A percentile compares a stretch with the other conserved stretches of the same genome.
Evolutionary conservation across 2,797 vertebrate species (phyloP).

Genomic region (Sebastes elongatus): DNA sequence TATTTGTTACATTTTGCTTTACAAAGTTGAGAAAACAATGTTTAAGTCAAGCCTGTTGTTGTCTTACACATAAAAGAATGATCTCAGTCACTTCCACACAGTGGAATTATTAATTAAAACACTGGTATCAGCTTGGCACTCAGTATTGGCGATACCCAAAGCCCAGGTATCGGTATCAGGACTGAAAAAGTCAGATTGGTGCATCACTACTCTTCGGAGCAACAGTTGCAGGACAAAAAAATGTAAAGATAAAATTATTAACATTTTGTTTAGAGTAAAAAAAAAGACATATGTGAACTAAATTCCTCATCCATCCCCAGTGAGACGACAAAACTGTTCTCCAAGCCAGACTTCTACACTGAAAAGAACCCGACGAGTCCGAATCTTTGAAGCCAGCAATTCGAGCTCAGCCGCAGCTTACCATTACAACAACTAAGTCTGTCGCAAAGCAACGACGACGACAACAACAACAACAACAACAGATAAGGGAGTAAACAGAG

Average conservation of each 20-base stretch:
- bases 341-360: background rate
- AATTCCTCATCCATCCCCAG: background rate
- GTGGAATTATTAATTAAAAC: too few relatives aligned
- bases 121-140: too few relatives aligned
- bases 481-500: conserved; percentile 74
- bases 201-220: conserved; percentile 6
- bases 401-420: conserved; percentile 63
- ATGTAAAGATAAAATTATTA: background rate
- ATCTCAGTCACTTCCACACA: too few relatives aligned
- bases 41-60: too few relatives aligned
- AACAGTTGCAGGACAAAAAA: background rate
- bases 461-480: conserved; percentile 56
- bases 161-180: too few relatives aligned
- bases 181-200: too few relatives aligned
- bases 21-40: too few relatives aligned
- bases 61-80: too few relatives aligned
- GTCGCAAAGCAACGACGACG: conserved; percentile 23
- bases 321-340: conserved; percentile 5
- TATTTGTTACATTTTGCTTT: too few relatives aligned
- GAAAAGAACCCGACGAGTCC: conserved; percentile 27
- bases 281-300: conserved; percentile 10
- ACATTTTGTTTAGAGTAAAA: background rate
- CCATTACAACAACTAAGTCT: conserved; percentile 69
- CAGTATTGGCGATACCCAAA: too few relatives aligned
- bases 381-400: conserved; percentile 73